These are phyloP conservation scores for Drosophila gaucha DNA, from an alignment of 2,888 invertebrate genomes.

Conservation along the genomic window DNA sequence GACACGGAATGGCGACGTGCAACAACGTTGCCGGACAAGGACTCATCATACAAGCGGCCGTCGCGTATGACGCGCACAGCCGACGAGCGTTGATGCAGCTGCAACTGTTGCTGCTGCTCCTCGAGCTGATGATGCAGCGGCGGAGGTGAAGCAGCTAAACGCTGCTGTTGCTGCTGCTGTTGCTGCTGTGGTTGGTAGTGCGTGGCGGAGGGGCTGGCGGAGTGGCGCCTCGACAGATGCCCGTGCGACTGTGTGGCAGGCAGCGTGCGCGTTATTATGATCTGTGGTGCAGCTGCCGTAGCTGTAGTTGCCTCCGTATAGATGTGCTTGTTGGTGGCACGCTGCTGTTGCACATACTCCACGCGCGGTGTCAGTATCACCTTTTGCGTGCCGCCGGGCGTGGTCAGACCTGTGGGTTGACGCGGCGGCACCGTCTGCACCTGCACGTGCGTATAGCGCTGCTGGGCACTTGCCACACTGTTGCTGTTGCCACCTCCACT, in stretches of 20 bases:
- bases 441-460: conserved; percentile 82
- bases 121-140: conserved; percentile 35
- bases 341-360: conserved; percentile 76
- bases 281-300: conserved; percentile 68
- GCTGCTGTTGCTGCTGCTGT: conserved; percentile 14
- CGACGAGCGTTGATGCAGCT: conserved; percentile 9
- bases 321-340: conserved; percentile 56
- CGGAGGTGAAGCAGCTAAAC: conserved; percentile 32
- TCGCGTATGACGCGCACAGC: conserved; percentile 84
- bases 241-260: conserved; percentile 41
- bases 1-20: conserved; percentile 74
- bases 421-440: conserved; percentile 82
- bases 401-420: conserved; percentile 71
- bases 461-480: conserved; percentile 30
- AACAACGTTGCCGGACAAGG: conserved; percentile 37
- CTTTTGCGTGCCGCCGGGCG: conserved; percentile 80
- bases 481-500: conserved; percentile 7
- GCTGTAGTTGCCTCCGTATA: conserved; percentile 53
- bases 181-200: conserved; percentile 65
- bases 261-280: conserved; percentile 82
- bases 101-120: conserved; percentile 41
- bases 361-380: conserved; percentile 83
- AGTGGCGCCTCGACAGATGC: conserved; percentile 75
- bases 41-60: conserved; percentile 83
- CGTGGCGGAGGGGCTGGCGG: conserved; percentile 74